Conservation (phyloP, 2,797 vertebrate species). For the Gadopsis marmoratus region DNA sequence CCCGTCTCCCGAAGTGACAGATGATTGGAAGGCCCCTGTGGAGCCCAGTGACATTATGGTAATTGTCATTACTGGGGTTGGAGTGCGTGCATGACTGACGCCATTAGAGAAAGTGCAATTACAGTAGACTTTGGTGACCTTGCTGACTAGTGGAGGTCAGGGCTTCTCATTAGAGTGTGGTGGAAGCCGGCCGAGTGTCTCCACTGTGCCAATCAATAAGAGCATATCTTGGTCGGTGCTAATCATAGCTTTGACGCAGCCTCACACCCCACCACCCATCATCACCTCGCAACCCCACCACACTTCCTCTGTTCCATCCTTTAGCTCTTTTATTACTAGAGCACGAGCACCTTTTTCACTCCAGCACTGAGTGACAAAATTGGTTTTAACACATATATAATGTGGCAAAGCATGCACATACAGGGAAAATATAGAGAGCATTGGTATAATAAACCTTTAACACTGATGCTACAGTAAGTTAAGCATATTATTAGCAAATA, state of each 20-base stretch:
- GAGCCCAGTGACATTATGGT: conserved; percentile 86
- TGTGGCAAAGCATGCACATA: neutral
- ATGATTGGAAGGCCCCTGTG: conserved; percentile 81
- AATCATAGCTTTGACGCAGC: conserved; percentile 87
- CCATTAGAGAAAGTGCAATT: conserved; percentile 91
- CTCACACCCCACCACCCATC: conserved; percentile 73
- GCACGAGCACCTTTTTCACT: conserved; percentile 41
- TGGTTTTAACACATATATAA: conserved; percentile 12
- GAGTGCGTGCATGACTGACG: conserved; percentile 87
- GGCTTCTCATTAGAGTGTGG: conserved; percentile 89
- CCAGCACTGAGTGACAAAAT: conserved; percentile 22
- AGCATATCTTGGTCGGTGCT: conserved; percentile 83
- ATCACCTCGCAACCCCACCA: conserved; percentile 50
- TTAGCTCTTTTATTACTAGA: conserved; percentile 64
- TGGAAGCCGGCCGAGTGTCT: conserved; percentile 89
- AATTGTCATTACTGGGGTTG: conserved; percentile 89
- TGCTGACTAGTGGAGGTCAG: conserved; percentile 90
- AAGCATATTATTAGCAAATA: conserved; percentile 3
- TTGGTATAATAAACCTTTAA: neutral
- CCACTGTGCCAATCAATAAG: conserved; percentile 90
- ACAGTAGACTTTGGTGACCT: conserved; percentile 89
- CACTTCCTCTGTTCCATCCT: conserved; percentile 61
- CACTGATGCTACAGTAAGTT: neutral
- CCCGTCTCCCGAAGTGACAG: conserved; percentile 70
- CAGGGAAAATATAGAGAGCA: neutral